Base-by-base conservation (phyloP, 30 jellyfish, hydroid and myxozoan species). In the Hydra vulgaris region DNA sequence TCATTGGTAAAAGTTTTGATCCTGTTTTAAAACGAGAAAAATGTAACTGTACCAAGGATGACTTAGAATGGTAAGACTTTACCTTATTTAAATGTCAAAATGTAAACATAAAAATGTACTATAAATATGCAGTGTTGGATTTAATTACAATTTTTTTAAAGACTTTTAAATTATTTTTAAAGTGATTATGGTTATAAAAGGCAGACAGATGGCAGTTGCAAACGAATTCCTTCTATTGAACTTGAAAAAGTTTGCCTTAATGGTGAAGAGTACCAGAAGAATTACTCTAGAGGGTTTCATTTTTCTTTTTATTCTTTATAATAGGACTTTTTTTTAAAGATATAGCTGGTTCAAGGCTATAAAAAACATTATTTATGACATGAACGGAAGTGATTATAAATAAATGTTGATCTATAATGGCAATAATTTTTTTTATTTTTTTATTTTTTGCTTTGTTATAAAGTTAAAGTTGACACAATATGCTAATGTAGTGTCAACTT, bases 101-200 rank as follows among this genome's bases (percentile, higher is more conserved):
- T 56, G 71, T 15, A 56, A 56, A 15, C n/a, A 15, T 56, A 56
- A 56, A n/a, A n/a, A n/a, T n/a, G n/a, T n/a, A n/a, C n/a, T n/a
- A n/a, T n/a, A n/a, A n/a, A n/a, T n/a, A n/a, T n/a, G n/a, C n/a
- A n/a, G n/a, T n/a, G n/a, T n/a, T n/a, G n/a, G n/a, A n/a, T n/a
- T n/a, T n/a, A n/a, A n/a, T n/a, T n/a, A n/a, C n/a, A n/a, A n/a
- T n/a, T n/a, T n/a, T n/a, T n/a, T n/a, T n/a, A n/a, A n/a, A n/a
- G n/a, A n/a, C n/a, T n/a, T n/a, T n/a, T n/a, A n/a, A n/a, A n/a
- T n/a, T n/a, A n/a, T n/a, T n/a, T n/a, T n/a, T n/a, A n/a, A 26
- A 90, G 97, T 68, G 95, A 90, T 66, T 90, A 55, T 69, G 97
- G 97, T 25, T 90, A 74, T 69, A 77, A 73, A 23, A 81, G 93